Conservation (phyloP, 2,113 vertebrate species). For the Centropus unirufus region DNA sequence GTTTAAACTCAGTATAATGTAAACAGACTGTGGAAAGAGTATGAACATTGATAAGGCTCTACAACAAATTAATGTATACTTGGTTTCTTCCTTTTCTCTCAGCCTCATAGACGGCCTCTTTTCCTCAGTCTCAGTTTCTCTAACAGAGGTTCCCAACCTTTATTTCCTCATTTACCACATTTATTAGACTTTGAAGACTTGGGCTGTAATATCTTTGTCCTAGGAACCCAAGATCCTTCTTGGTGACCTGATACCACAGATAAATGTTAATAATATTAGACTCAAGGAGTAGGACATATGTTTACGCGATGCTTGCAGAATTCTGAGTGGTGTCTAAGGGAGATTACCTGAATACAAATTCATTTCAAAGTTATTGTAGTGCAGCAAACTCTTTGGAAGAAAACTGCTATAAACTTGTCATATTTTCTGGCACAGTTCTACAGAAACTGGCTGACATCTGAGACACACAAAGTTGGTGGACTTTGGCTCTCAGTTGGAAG, state of each 20-base stretch:
- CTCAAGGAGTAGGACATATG: not conserved
- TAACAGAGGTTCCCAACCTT: not conserved
- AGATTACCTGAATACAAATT: not conserved
- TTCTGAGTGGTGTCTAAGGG: not conserved
- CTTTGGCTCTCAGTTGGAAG: not conserved
- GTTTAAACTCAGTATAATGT: not conserved
- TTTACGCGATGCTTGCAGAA: not conserved
- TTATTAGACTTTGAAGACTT: not conserved
- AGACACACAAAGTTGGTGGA: not conserved
- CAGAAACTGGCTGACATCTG: not conserved
- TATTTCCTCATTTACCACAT: not conserved
- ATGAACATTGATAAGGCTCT: not conserved
- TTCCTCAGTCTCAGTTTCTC: not conserved
- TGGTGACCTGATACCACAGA: conserved; percentile 14
- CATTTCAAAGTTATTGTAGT: not conserved
- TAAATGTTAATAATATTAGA: not conserved
- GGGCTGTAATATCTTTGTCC: not conserved
- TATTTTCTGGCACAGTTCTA: not conserved
- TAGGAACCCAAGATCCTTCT: not conserved
- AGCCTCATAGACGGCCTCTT: not conserved
- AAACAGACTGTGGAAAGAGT: not conserved
- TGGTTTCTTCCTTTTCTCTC: not conserved
- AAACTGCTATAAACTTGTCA: not conserved
- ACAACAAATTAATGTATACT: not conserved
- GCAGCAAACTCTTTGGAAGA: not conserved